Conservation (phyloP, 2,113 vertebrate genomes). For the Thinocorus orbignyianus region DNA sequence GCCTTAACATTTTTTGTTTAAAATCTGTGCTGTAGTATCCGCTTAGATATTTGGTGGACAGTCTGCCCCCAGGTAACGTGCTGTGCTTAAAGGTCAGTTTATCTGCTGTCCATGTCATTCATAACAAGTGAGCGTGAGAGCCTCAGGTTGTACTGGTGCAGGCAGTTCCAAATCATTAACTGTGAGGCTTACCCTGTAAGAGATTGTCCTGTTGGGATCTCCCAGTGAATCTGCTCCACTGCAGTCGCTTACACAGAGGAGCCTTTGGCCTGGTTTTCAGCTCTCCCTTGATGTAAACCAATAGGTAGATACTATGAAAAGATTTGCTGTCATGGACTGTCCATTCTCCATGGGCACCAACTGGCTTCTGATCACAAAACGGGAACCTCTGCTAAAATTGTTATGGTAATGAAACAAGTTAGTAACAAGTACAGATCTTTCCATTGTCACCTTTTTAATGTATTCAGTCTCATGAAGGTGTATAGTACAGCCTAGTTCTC, state of each 20-base stretch:
- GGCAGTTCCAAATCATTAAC: neutral
- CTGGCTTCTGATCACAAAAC: neutral
- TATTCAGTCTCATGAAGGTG: neutral
- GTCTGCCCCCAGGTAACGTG: neutral
- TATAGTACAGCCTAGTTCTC: neutral
- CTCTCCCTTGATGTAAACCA: neutral
- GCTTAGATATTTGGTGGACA: neutral
- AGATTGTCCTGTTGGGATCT: neutral
- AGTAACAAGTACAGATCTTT: neutral
- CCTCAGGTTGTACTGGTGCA: neutral
- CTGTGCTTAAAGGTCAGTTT: neutral
- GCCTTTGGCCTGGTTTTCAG: neutral
- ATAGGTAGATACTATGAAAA: neutral
- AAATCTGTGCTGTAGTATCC: neutral
- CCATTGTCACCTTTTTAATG: neutral
- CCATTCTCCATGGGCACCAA: neutral
- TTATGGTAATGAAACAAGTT: rapidly evolving
- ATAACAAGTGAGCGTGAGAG: neutral
- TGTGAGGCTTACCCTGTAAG: rapidly evolving
- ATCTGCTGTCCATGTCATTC: neutral
- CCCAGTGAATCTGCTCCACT: neutral
- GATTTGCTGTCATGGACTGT: neutral
- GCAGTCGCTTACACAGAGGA: neutral
- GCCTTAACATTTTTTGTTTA: neutral
- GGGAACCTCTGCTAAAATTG: neutral